Conservation (phyloP, 1,140 invertebrate species). For the Mycetomoellerius zeteki region DNA sequence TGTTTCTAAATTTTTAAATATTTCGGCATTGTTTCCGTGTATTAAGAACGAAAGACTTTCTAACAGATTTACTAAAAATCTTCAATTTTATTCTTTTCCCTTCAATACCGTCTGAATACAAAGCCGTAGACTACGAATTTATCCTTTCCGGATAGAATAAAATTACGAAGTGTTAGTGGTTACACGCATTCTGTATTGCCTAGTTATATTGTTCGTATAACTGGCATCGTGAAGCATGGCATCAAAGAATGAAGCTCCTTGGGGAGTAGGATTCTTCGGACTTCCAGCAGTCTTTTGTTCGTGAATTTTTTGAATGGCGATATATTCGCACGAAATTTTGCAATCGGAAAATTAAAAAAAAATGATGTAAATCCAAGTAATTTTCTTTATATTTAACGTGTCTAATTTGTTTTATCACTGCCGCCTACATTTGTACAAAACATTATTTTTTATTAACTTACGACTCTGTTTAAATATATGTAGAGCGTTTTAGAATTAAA, state of each 20-base stretch:
- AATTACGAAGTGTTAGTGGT: background rate
- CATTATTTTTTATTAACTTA: slow-evolving; percentile 17
- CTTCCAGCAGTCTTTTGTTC: background rate
- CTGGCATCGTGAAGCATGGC: background rate
- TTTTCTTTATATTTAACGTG: background rate
- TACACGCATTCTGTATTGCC: background rate
- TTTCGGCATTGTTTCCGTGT: no score
- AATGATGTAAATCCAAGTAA: background rate
- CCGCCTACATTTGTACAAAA: background rate
- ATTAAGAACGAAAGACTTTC: no score
- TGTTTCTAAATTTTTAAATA: no score
- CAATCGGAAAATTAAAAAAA: background rate
- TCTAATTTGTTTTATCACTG: background rate
- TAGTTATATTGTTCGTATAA: slow-evolving; percentile 28
- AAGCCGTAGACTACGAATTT: slow-evolving; percentile 3
- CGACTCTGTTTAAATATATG: background rate
- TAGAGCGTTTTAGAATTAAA: background rate
- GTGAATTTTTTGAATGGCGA: slow-evolving; percentile 12
- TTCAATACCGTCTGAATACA: no score
- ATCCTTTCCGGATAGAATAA: slow-evolving; percentile 2
- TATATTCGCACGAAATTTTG: background rate
- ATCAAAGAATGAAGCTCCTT: background rate
- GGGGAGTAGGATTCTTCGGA: background rate
- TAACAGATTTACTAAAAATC: no score
- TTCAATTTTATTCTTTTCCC: no score